These are phyloP conservation scores for Dolichomitus sp. DNA, from an alignment of 2,888 invertebrate species.

Conservation along the genomic window DNA sequence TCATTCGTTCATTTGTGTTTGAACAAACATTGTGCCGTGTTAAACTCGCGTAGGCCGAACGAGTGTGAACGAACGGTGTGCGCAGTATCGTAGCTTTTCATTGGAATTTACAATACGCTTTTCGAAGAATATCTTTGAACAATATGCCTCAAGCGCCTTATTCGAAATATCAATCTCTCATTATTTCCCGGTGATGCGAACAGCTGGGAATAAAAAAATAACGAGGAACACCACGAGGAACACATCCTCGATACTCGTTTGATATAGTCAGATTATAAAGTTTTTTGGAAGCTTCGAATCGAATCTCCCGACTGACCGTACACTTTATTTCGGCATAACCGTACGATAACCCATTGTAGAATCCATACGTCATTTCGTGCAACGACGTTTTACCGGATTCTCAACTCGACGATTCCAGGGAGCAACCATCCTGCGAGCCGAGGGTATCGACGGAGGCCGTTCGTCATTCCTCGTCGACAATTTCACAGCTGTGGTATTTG, in stretches of 20 bases:
- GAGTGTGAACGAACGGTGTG: conserved; percentile 52
- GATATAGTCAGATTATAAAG: conserved; percentile 39
- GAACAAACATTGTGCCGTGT: conserved; percentile 42
- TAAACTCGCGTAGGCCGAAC: conserved; percentile 58
- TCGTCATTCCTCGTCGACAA: conserved; percentile 89
- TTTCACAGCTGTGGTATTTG: conserved; percentile 92
- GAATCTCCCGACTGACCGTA: conserved; percentile 36
- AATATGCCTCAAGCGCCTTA: conserved; percentile 12
- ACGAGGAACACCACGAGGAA: conserved; percentile 20
- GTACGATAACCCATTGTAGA: conserved; percentile 44
- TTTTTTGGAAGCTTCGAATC: conserved; percentile 30
- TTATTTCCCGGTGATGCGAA: conserved; percentile 23
- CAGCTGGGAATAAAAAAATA: conserved; percentile 53
- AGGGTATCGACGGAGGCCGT: conserved; percentile 66
- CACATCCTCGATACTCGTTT: conserved; percentile 25
- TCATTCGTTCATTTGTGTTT: conserved; percentile 14
- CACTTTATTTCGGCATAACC: conserved; percentile 41
- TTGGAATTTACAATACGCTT: conserved; percentile 4
- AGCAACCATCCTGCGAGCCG: conserved; percentile 60
- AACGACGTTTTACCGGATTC: conserved; percentile 58
- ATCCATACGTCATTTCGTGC: conserved; percentile 55
- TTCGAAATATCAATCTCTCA: background rate
- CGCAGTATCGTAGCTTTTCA: conserved; percentile 24
- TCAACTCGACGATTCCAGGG: conserved; percentile 64
- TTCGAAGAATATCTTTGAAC: conserved; percentile 19